These are phyloP conservation scores for Octopus sinensis DNA, from an alignment of 1,140 invertebrate genomes.

Conservation along the genomic window DNA sequence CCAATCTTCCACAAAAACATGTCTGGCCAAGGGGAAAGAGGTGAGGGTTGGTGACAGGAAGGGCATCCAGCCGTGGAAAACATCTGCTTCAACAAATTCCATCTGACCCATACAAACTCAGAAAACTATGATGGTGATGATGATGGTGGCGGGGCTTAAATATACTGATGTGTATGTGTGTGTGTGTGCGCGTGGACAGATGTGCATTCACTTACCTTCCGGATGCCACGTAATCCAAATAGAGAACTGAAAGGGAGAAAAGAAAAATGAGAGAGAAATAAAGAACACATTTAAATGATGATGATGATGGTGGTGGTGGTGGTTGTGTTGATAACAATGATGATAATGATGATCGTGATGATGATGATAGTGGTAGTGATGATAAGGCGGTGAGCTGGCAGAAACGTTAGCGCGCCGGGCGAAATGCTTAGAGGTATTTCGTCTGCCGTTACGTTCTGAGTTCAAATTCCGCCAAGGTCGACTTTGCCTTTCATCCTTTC, in stretches of 20 bases:
- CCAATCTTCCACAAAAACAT: too few species aligned
- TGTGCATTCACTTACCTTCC: conserved; percentile 37
- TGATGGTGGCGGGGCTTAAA: background rate
- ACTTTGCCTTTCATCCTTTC: too few species aligned
- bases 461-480: too few species aligned
- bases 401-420: too few species aligned
- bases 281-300: background rate
- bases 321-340: background rate
- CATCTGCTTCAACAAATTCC: background rate
- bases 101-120: background rate
- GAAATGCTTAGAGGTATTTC: too few species aligned
- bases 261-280: conserved; percentile 15
- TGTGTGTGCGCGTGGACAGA: background rate
- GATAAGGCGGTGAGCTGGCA: background rate
- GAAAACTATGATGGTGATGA: background rate
- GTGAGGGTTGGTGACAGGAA: background rate
- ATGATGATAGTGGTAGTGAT: background rate
- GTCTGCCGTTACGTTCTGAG: too few species aligned
- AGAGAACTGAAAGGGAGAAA: conserved; percentile 43
- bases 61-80: background rate
- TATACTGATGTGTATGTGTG: background rate
- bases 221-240: conserved; percentile 50
- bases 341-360: background rate
- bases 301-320: background rate
- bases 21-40: background rate